A percentile compares a stretch with the other conserved stretches of the same genome.
These are phyloP conservation scores for Troides oblongomaculatus DNA, from an alignment of 2,888 invertebrate genomes.

Conservation along the genomic window DNA sequence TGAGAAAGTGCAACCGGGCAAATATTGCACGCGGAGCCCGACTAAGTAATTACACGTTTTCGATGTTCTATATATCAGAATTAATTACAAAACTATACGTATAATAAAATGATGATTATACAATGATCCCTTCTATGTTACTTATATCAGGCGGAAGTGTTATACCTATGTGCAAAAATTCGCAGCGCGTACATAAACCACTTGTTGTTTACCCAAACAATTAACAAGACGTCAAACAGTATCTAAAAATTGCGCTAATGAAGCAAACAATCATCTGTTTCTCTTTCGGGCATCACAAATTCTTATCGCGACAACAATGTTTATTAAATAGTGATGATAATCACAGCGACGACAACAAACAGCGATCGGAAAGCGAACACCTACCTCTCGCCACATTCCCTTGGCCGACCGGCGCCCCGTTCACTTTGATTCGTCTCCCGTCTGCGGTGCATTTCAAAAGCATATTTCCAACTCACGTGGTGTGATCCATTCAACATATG, in stretches of 20 bases:
- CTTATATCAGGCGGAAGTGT: conserved; percentile 1
- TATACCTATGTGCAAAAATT: background rate
- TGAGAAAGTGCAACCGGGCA: conserved; percentile 2
- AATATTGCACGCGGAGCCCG: background rate
- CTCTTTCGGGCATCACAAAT: background rate
- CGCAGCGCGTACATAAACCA: background rate
- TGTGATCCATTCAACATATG: conserved; percentile 56
- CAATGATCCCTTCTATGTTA: background rate
- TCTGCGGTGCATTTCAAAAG: conserved; percentile 76
- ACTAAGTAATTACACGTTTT: background rate
- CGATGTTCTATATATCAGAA: too few species aligned
- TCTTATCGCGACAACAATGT: background rate
- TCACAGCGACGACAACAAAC: conserved; percentile 18
- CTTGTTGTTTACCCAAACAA: conserved; percentile 18
- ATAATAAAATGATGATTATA: background rate
- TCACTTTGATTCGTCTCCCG: conserved; percentile 76
- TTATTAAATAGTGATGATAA: conserved; percentile 4
- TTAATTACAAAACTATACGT: background rate
- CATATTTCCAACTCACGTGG: conserved; percentile 68
- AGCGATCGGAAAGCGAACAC: conserved; percentile 33
- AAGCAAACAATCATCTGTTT: background rate
- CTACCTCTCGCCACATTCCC: conserved; percentile 75
- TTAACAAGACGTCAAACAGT: conserved; percentile 14
- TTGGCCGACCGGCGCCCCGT: conserved; percentile 63
- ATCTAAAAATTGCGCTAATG: background rate